A percentile compares a stretch with the other conserved stretches of the same genome.
Evolutionary conservation across 2,113 vertebrate species (phyloP).

Genomic region (Poecile atricapillus): DNA sequence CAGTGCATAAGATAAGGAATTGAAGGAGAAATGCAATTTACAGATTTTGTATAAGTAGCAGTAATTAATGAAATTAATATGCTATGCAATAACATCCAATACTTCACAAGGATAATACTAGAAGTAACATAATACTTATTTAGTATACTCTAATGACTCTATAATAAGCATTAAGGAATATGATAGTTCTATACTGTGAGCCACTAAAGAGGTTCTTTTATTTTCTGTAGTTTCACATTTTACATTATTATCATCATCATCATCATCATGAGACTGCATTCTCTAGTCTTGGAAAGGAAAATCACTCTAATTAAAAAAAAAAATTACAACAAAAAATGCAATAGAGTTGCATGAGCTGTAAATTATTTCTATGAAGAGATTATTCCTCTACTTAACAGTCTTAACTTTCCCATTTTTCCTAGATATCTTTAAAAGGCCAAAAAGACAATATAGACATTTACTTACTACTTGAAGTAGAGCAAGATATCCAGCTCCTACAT

Average conservation of each 20-base stretch:
- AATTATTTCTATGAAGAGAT: background rate
- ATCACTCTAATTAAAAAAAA: background rate
- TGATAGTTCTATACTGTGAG: background rate
- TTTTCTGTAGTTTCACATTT: background rate
- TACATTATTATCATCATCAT: background rate
- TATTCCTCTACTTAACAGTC: background rate
- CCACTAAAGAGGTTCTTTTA: background rate
- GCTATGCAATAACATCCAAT: background rate
- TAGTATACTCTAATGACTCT: background rate
- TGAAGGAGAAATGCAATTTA: background rate
- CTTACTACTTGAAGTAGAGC: conserved; percentile 96
- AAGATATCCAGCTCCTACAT: conserved; percentile 93
- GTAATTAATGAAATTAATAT: background rate
- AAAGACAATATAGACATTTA: background rate
- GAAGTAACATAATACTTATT: background rate
- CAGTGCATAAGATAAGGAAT: background rate
- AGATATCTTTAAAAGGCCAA: background rate
- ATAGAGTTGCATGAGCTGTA: background rate
- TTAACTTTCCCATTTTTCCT: background rate
- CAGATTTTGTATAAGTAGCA: background rate
- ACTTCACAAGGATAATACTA: background rate
- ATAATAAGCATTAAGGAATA: background rate
- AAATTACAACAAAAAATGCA: background rate
- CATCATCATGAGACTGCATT: background rate
- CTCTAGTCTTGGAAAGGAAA: background rate